phyloP scores from a whole-genome alignment of 2,797 vertebrate genomes.

The Dendrocincla fuliginosa region DNA sequence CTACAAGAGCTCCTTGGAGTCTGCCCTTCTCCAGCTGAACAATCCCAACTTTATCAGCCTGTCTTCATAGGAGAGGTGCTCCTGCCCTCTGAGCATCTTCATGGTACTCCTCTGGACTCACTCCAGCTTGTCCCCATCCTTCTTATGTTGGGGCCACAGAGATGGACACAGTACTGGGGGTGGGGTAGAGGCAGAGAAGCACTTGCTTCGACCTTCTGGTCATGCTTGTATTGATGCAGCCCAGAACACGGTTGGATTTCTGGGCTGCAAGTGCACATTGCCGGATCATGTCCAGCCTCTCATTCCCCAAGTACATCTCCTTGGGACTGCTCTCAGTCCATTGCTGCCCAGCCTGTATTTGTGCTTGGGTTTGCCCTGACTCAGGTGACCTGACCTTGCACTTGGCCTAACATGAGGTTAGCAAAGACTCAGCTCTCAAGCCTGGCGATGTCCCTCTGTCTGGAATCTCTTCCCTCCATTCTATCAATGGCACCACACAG shows the following conservation, averaged over 20 bases:
- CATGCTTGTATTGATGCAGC: accelerated
- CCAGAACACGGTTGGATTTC: neutral
- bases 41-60: neutral
- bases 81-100: neutral
- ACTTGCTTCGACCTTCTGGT: neutral
- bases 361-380: neutral
- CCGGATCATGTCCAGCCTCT: neutral
- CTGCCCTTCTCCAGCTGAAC: neutral
- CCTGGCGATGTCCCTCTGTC: neutral
- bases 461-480: neutral
- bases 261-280: neutral
- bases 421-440: neutral
- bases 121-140: neutral
- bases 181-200: neutral
- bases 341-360: neutral
- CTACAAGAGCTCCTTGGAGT: neutral
- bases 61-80: neutral
- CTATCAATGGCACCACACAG: neutral
- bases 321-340: neutral
- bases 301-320: neutral
- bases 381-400: neutral
- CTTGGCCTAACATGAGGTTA: neutral
- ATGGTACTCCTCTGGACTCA: neutral
- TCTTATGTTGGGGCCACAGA: neutral
- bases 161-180: neutral